Conservation (phyloP, 2,888 invertebrate species). For the Gymnocheta viridis region DNA sequence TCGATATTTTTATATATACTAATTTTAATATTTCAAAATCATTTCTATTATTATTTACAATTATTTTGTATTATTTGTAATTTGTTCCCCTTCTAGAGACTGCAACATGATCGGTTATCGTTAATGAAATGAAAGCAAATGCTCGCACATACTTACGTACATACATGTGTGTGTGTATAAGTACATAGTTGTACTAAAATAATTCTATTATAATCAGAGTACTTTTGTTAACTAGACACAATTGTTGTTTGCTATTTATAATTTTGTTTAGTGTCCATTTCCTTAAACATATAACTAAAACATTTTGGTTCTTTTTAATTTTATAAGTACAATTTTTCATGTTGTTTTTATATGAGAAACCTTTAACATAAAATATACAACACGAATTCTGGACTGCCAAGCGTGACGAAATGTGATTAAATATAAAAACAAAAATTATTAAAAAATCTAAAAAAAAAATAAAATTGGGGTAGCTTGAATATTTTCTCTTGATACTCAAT, state of each 20-base stretch:
- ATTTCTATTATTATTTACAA: conserved; percentile 52
- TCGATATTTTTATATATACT: background rate
- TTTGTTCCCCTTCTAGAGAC: conserved; percentile 18
- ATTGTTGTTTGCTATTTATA: background rate
- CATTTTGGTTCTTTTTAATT: conserved; percentile 4
- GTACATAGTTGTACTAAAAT: conserved; percentile 7
- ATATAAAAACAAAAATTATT: conserved; percentile 22
- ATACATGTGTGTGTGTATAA: background rate
- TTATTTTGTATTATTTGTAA: conserved; percentile 37
- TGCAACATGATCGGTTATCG: conserved; percentile 36
- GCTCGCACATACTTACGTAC: conserved; percentile 14
- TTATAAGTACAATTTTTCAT: conserved; percentile 5
- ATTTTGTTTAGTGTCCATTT: conserved; percentile 20
- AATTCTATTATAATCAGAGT: conserved; percentile 39
- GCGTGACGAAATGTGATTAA: conserved; percentile 67
- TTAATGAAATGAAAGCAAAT: conserved; percentile 62
- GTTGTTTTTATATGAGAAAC: conserved; percentile 29
- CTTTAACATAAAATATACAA: conserved; percentile 35
- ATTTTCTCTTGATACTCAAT: conserved; percentile 35
- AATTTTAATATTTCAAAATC: conserved; percentile 40
- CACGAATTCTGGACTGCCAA: conserved; percentile 33
- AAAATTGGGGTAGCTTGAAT: conserved; percentile 25
- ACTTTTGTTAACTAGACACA: conserved; percentile 31
- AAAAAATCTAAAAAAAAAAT: background rate
- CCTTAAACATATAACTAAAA: conserved; percentile 6